Percentiles rank a stretch among this genome's conserved stretches.
Conservation (phyloP, 2,797 vertebrate species). For the Myioborus miniatus region DNA sequence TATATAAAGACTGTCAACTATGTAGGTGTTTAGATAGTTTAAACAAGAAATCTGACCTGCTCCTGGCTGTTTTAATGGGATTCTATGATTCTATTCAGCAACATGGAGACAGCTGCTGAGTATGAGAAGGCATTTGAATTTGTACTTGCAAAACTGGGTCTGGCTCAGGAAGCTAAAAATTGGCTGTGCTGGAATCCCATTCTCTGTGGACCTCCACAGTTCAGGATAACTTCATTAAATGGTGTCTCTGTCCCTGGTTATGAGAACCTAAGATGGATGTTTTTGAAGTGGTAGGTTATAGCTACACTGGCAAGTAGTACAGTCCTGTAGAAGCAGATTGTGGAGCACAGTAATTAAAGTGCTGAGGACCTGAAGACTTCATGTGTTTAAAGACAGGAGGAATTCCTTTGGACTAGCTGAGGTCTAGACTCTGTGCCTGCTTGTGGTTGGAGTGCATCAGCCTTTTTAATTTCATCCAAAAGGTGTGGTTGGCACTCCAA, state of each 20-base stretch:
- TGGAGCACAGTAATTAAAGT: neutral
- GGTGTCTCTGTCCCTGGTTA: neutral
- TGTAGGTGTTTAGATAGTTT: neutral
- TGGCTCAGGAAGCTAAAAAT: neutral
- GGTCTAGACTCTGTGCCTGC: conserved; percentile 52
- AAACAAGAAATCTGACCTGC: neutral
- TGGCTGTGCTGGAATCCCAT: neutral
- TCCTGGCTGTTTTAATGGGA: neutral
- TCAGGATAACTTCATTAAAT: neutral
- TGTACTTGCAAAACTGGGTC: neutral
- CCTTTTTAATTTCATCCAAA: conserved; percentile 40
- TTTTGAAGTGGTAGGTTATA: conserved; percentile 16
- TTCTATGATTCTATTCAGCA: neutral
- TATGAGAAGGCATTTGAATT: neutral
- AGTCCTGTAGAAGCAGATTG: neutral
- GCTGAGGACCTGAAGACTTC: conserved; percentile 17
- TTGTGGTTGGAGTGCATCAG: conserved; percentile 40
- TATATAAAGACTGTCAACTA: neutral
- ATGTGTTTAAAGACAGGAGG: neutral
- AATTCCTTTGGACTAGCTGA: conserved; percentile 26
- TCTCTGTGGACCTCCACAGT: neutral
- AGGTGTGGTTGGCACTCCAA: conserved; percentile 49
- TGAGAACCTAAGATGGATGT: neutral
- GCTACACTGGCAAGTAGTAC: neutral
- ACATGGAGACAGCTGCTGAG: neutral